phyloP scores from a whole-genome alignment of 2,113 vertebrate genomes.

The Amphiprion ocellaris region DNA sequence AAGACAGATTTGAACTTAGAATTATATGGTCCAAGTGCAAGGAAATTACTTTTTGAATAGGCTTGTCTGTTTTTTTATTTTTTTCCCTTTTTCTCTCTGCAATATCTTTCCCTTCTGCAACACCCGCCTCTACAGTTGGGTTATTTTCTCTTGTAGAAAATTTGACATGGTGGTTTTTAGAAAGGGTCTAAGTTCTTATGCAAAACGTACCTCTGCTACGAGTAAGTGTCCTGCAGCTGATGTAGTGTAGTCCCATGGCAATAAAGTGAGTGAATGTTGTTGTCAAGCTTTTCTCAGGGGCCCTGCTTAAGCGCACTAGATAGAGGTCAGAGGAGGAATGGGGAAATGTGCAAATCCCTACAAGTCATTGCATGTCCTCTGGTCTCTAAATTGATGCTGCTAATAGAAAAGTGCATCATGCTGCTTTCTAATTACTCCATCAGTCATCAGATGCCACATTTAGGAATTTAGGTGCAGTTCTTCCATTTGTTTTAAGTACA shows the following conservation, averaged over 20 bases:
- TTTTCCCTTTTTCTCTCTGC: neutral
- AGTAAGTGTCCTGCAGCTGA: constrained; percentile 58
- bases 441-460: constrained; percentile 19
- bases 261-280: constrained; percentile 59
- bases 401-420: constrained; percentile 30
- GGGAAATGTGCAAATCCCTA: constrained; percentile 65
- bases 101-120: neutral
- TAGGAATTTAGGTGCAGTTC: constrained; percentile 15
- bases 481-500: constrained; percentile 26
- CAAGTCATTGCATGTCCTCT: constrained; percentile 57
- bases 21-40: constrained; percentile 44
- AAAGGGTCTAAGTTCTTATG: constrained; percentile 38
- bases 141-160: constrained; percentile 24
- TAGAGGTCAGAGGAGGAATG: constrained; percentile 63
- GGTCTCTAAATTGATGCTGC: constrained; percentile 30
- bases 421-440: constrained; percentile 28
- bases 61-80: constrained; percentile 3
- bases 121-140: constrained; percentile 1
- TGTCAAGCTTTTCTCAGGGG: constrained; percentile 65
- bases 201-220: constrained; percentile 39
- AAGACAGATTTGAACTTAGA: constrained; percentile 36
- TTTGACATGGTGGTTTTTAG: constrained; percentile 21
- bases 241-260: constrained; percentile 39
- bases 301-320: constrained; percentile 54
- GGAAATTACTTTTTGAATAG: constrained; percentile 51